Evolutionary conservation across 1,140 invertebrate species (phyloP).

Genomic region (Brachystomella parvula): DNA sequence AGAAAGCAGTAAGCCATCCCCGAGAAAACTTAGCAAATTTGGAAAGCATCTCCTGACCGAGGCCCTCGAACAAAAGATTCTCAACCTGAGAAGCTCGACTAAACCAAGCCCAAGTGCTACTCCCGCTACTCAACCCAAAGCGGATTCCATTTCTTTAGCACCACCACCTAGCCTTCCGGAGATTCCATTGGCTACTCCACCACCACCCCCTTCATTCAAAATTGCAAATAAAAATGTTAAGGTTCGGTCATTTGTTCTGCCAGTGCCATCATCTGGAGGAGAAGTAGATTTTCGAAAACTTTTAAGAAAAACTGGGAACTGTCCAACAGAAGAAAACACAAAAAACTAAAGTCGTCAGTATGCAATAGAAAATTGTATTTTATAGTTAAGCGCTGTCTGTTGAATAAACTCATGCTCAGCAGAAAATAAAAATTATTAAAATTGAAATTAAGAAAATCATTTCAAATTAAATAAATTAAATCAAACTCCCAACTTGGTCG

Average conservation of each 20-base stretch:
- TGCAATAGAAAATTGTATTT: neutral
- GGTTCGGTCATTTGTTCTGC: neutral
- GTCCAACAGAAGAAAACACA: constrained; percentile 17
- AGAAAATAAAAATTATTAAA: too few relatives aligned
- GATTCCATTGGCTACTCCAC: neutral
- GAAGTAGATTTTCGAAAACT: constrained; percentile 20
- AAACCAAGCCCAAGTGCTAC: neutral
- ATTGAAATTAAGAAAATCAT: too few relatives aligned
- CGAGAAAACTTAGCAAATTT: constrained; percentile 19
- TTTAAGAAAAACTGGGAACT: constrained; percentile 9
- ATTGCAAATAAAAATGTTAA: neutral
- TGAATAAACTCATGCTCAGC: too few relatives aligned
- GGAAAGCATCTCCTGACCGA: constrained; percentile 20
- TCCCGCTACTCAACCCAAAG: neutral
- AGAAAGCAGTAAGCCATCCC: neutral
- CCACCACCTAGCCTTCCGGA: neutral
- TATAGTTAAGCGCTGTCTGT: neutral
- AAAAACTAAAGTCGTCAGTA: neutral
- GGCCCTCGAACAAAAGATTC: constrained; percentile 23
- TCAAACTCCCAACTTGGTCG: neutral
- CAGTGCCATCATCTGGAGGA: neutral
- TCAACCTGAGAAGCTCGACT: constrained; percentile 4
- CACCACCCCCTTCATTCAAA: neutral
- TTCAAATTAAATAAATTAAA: neutral
- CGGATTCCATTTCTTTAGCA: neutral